Conservation (phyloP, 2,113 vertebrate species). For the Brachyistius frenatus region DNA sequence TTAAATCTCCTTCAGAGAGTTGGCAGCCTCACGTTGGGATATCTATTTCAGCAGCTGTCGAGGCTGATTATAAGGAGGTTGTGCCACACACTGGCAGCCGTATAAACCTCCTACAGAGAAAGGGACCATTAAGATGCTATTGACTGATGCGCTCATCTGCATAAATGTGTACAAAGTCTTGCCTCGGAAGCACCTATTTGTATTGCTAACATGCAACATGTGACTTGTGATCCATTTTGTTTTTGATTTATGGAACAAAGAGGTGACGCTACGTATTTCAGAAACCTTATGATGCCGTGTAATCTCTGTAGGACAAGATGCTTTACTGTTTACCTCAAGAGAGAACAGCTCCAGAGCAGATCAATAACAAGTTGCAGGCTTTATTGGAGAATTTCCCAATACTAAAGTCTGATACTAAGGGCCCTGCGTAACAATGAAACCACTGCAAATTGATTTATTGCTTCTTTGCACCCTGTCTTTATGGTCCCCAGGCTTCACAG, state of each 20-base stretch:
- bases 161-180: slow-evolving; percentile 51
- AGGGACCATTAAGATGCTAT: slow-evolving; percentile 69
- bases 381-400: slow-evolving; percentile 45
- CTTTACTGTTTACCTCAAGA: slow-evolving; percentile 33
- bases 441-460: slow-evolving; percentile 55
- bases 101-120: slow-evolving; percentile 67
- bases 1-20: slow-evolving; percentile 77
- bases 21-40: slow-evolving; percentile 71
- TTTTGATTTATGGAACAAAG: neutral
- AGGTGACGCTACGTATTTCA: slow-evolving; percentile 1
- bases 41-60: slow-evolving; percentile 80
- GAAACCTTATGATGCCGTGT: neutral
- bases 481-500: slow-evolving; percentile 25
- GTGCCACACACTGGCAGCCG: slow-evolving; percentile 69
- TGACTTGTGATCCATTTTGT: slow-evolving; percentile 25
- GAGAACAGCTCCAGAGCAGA: neutral
- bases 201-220: slow-evolving; percentile 52
- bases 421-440: slow-evolving; percentile 44
- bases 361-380: slow-evolving; percentile 41
- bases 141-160: slow-evolving; percentile 77
- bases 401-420: slow-evolving; percentile 18
- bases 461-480: slow-evolving; percentile 55
- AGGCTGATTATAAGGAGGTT: slow-evolving; percentile 73
- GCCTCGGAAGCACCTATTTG: slow-evolving; percentile 29
- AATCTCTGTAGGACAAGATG: neutral